Evolutionary conservation across 2,888 invertebrate genomes (phyloP).

Genomic region (Oscheius sp.): DNA sequence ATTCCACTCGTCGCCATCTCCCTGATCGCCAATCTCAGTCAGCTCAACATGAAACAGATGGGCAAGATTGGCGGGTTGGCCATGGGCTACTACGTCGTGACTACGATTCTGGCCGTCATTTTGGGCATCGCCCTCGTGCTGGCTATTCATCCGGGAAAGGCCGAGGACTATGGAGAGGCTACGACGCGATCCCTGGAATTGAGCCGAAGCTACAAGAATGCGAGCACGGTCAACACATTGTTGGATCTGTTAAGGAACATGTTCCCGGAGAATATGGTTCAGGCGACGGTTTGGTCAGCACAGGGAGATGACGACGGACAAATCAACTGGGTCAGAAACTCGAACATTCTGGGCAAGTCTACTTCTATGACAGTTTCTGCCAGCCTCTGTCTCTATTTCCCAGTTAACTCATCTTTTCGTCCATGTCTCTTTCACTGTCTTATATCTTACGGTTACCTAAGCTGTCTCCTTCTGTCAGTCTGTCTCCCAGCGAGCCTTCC

Average conservation of each 20-base stretch:
- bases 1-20: conserved; percentile 80
- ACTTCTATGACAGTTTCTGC: no score
- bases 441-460: no score
- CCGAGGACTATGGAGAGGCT: conserved; percentile 47
- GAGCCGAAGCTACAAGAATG: no score
- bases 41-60: conserved; percentile 79
- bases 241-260: conserved; percentile 90
- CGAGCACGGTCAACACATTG: conserved; percentile 81
- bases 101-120: conserved; percentile 80
- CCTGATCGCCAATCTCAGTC: conserved; percentile 79
- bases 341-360: conserved; percentile 79
- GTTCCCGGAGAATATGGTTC: conserved; percentile 79
- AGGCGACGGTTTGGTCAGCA: conserved; percentile 71
- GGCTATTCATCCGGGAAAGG: conserved; percentile 80
- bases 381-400: neutral
- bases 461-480: no score
- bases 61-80: conserved; percentile 80
- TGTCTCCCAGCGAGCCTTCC: no score
- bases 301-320: conserved; percentile 10
- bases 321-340: conserved; percentile 77
- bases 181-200: no score
- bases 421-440: no score
- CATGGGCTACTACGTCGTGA: conserved; percentile 79
- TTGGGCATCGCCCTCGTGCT: conserved; percentile 80
- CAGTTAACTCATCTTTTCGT: no score